Percentiles rank a stretch among this genome's conserved stretches.
Conservation (phyloP, 2,113 vertebrate species). For the Ptilonorhynchus violaceus region DNA sequence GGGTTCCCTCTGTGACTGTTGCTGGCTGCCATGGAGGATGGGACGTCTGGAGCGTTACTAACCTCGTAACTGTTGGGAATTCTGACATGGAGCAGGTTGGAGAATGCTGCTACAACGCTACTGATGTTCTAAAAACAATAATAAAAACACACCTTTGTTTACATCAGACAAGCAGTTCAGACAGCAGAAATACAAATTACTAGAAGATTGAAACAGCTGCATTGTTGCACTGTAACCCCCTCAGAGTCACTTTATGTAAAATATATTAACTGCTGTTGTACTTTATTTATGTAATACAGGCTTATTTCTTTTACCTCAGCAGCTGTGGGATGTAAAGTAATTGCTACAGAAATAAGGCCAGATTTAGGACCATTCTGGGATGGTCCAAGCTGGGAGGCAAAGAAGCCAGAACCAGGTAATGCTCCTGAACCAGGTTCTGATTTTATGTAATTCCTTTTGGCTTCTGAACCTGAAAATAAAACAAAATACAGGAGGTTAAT, state of each 20-base stretch:
- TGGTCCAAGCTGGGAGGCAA: conserved; percentile 77
- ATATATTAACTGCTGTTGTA: background rate
- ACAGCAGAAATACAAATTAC: background rate
- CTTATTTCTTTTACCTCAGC: conserved; percentile 82
- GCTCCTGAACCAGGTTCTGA: conserved; percentile 73
- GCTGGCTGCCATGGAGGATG: conserved; percentile 73
- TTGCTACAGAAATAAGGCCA: conserved; percentile 91
- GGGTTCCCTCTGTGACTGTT: conserved; percentile 74
- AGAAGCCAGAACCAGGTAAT: conserved; percentile 69
- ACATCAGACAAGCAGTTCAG: background rate
- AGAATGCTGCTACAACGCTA: conserved; percentile 86
- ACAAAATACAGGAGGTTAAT: background rate
- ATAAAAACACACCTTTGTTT: background rate
- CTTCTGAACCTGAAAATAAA: conserved; percentile 77
- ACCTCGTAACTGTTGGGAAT: conserved; percentile 87
- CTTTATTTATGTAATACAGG: background rate
- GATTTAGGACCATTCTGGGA: conserved; percentile 84
- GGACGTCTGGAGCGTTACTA: conserved; percentile 80
- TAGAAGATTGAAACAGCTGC: background rate
- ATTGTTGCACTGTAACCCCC: background rate
- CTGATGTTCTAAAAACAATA: conserved; percentile 81
- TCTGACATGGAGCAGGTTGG: conserved; percentile 84
- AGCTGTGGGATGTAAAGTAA: conserved; percentile 88
- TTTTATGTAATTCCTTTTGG: conserved; percentile 87
- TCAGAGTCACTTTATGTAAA: background rate